Evolutionary conservation across 2,113 vertebrate species (phyloP), one percentile per base, ranked within the genome.

Genomic region (Oophaga pumilio): DNA sequence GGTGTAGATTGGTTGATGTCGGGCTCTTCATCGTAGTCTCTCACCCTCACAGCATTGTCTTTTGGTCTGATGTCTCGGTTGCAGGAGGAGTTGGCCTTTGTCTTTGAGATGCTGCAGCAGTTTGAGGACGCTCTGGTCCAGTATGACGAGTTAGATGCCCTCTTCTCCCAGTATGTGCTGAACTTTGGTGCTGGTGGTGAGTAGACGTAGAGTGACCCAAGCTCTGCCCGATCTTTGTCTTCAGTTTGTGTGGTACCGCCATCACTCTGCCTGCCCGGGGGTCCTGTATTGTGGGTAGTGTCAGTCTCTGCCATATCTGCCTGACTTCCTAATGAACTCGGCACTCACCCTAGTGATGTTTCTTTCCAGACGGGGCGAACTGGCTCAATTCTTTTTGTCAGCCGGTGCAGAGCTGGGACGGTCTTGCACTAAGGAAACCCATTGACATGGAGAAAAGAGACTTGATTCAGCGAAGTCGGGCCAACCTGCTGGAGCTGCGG

Each of bases 41-140:
- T 43, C 17, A 0, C 33, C 10, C 80, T 66, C 28, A 14, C 14
- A 9, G 62, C 28, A 0, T 60, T 26, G 1, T 24, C 5, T 43
- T 14, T 1, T 33, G 12, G 12, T 28, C 7, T 7, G 49, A 4
- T 49, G 24, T 15, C 26, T 52, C 85, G 10, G 10, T 8, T 49
- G 0, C 92, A 99, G 98, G 98, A 99, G 91, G 98, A 99, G 79
- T 93, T 99, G 87, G 98, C 98, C 83, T 99, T 99, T 66, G 98
- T 99, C 49, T 99, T 99, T 89, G 98, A 99, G 95, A 99, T 99
- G 98, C 93, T 99, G 90, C 98, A 99, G 94, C 98, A 99, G 92
- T 99, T 97, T 90, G 98, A 99, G 85, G 98, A 99, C 0, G 98
- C 98, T 0, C 91, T 99, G 89, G 97, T 99, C 83, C 98, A 99